Base-by-base conservation (phyloP, 2,113 vertebrate species). In the Melozone crissalis region DNA sequence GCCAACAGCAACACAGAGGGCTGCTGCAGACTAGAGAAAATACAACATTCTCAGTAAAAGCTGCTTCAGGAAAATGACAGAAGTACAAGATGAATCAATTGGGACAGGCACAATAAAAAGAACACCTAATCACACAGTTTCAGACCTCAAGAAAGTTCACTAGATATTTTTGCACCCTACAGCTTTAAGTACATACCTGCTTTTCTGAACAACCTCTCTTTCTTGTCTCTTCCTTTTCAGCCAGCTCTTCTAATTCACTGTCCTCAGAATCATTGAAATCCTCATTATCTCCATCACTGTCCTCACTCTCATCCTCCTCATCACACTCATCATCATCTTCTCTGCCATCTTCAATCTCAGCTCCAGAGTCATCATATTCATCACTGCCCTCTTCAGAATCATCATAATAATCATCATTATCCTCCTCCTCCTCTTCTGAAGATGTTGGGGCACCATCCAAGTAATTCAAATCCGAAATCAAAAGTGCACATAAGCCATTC, bases 1-100 rank as follows among this genome's bases (percentile, higher is more conserved):
- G 95, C 99, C 99, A 54, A 99, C 98, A 67, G 98, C 97, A 94
- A 99, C 97, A 94, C 99, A 99, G 66, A 99, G 98, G 67, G 99
- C 99, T 46, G 99, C 99, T 41, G 99, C 99, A 39, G 99, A 99
- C 99, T 99, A 96, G 54, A 94, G 94, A 90, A 98, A 94, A 89
- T 10, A 95, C 52, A 96, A 96, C 87, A 97, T 20, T 22, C 68
- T 94, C 61, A 96, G 51, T 94, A 71, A 95, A 47, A 95, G 62
- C 44, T 57, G 82, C 72, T 87, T 75, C 11, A 57, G 57, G 47
- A 90, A 84, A 90, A 69, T 19, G 33, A 72, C 27, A 81, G 41
- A 84, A 79, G 10, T 21, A 4, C 19, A 73, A 69, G 41, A 65
- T 33, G 59, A 82, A 83, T 73, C 84, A 74, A 3, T 15, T 24